Conservation (phyloP, 2,888 invertebrate genomes). For the Muschampia plurimacula region DNA sequence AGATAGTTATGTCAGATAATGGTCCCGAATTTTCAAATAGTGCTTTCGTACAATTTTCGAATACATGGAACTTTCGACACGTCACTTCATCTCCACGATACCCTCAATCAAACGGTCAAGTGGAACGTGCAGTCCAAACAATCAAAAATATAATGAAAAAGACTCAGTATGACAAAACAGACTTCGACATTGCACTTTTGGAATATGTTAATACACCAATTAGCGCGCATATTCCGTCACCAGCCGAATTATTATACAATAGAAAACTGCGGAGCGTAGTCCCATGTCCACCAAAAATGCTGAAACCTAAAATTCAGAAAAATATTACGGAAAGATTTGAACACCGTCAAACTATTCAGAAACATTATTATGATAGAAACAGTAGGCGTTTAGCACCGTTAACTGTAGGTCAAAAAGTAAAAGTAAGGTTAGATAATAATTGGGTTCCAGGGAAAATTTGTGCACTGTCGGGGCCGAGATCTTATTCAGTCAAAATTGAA, state of each 20-base stretch:
- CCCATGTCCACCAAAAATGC: not conserved
- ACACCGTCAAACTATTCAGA: not conserved
- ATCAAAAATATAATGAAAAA: conserved; percentile 29
- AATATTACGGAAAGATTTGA: not conserved
- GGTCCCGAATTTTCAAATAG: not conserved
- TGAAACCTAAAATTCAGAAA: conserved; percentile 1
- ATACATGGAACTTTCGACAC: not conserved
- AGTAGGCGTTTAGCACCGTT: not conserved
- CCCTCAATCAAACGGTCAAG: conserved; percentile 28
- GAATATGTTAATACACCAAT: conserved; percentile 9
- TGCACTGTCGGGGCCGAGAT: not conserved
- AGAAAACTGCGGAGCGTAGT: not conserved
- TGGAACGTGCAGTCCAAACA: conserved; percentile 20
- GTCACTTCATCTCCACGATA: conserved; percentile 23
- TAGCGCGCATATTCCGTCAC: not conserved
- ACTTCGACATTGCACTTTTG: not conserved
- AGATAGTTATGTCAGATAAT: not conserved
- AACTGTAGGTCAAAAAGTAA: not conserved
- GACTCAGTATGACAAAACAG: not conserved
- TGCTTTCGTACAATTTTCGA: not conserved
- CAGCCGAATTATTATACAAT: not conserved
- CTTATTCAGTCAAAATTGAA: not conserved
- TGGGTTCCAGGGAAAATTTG: not conserved
- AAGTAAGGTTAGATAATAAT: not conserved
- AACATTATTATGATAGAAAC: not conserved